Conservation (phyloP, 1,140 invertebrate species). For the Drosophila sp. region DNA sequence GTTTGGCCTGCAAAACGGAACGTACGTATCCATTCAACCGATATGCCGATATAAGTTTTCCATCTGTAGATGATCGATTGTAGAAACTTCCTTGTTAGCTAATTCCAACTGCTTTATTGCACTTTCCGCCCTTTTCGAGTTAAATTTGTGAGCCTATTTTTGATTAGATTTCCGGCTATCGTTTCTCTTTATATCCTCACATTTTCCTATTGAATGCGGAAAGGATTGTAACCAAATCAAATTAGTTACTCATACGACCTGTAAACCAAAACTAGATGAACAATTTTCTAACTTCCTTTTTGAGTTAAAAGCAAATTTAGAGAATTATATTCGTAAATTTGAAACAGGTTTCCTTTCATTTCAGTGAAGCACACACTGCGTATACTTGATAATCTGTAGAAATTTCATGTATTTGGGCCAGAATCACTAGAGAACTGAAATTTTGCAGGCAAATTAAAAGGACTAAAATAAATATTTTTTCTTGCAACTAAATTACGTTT, state of each 20-base stretch:
- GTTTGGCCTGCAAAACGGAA: neutral
- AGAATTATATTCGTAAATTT: too few relatives aligned
- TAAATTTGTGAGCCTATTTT: neutral
- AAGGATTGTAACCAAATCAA: neutral
- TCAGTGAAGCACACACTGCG: too few relatives aligned
- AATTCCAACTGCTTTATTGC: neutral
- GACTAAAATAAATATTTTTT: too few relatives aligned
- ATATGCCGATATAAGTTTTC: neutral
- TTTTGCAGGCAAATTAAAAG: too few relatives aligned
- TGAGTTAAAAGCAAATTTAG: too few relatives aligned
- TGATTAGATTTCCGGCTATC: conserved; percentile 4
- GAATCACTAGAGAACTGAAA: too few relatives aligned
- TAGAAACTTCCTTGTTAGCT: neutral
- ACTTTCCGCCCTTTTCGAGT: neutral
- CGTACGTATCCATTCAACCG: neutral
- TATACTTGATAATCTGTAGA: too few relatives aligned
- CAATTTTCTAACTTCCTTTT: too few relatives aligned
- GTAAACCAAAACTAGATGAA: neutral
- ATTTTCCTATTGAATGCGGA: neutral
- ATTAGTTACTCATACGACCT: neutral
- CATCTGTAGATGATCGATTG: neutral
- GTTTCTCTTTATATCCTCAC: neutral
- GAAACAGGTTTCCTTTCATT: too few relatives aligned
- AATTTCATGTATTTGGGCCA: too few relatives aligned
- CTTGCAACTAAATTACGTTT: too few relatives aligned